Conservation (phyloP, 2,797 vertebrate species). For the Chaetophractus vellerosus region DNA sequence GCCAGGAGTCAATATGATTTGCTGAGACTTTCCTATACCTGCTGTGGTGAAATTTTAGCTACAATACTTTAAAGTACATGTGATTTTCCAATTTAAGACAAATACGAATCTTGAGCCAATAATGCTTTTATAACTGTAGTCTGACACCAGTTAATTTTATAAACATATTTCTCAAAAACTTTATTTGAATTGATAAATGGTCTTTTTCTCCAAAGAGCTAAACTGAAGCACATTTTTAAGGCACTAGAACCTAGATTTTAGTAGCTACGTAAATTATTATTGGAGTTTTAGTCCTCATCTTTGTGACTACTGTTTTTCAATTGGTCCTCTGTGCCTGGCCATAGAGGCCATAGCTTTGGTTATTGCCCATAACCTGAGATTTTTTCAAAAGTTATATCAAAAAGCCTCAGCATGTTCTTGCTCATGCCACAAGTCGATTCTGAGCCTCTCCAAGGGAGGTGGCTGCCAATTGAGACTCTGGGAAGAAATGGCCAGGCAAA, state of each 20-base stretch:
- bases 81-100: slow-evolving; percentile 53
- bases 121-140: background rate
- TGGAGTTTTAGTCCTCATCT: slow-evolving; percentile 9
- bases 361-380: background rate
- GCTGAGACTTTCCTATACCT: background rate
- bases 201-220: background rate
- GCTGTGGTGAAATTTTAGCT: slow-evolving; percentile 17
- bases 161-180: slow-evolving; percentile 28
- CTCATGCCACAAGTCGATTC: background rate
- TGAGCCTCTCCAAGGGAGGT: background rate
- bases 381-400: background rate
- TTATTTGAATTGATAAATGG: background rate
- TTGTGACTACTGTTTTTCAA: slow-evolving; percentile 51
- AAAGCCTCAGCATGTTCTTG: background rate
- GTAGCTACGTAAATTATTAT: background rate
- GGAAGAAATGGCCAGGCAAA: background rate
- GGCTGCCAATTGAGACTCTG: background rate
- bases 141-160: slow-evolving; percentile 49
- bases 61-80: background rate
- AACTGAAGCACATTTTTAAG: slow-evolving; percentile 36
- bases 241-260: background rate
- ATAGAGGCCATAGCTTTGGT: background rate
- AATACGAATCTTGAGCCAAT: slow-evolving; percentile 30
- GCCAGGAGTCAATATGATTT: background rate
- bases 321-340: background rate